Base-by-base conservation (phyloP, 1,140 invertebrate species). In the Dendroctonus valens region DNA sequence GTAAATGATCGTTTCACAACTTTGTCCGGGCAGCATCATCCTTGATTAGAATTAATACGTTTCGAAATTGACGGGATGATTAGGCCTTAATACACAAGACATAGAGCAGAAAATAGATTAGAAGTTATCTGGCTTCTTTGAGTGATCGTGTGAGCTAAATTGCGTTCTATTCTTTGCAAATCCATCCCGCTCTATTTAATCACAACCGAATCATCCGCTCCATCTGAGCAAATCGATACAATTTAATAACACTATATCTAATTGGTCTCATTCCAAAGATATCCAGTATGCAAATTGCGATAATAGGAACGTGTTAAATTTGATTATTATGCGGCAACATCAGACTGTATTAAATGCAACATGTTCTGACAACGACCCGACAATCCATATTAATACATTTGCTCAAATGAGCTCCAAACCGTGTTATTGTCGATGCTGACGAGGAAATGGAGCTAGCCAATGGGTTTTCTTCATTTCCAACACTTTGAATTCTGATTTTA, bases 1-100 rank as follows among this genome's bases (percentile, higher is more conserved):
- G 53, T 38, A 55, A 41, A 55, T 39, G 53, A 55, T 52, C 50
- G 50, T 26, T 52, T 52, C 50, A 46, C 42, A 46, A 46, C 42
- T 46, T 46, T 46, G 53, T 11, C 11, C 7, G n/a, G 39, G 11
- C 26, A 26, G 46, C 55, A 42, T 58, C 55, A 58, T 44, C 8
- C 38, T 12, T 58, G 41, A 58, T 58, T 46, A 44, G 41, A 58
- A 58, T 58, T 58, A 58, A 58, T 58, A 58, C 52, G 26, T 54
- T 54, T 58, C 8, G 55, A 58, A 58, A 54, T 54, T 54, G 52
- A 54, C 55, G 55, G 7, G 11, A 44, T 26, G 41, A 58, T 58
- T 46, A 46, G 1, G 42, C 42, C 42, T 46, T 46, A 9, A 12
- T 46, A 46, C 4, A 12, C 8, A 12, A 12, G 8, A 46, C 8